Evolutionary conservation across 2,888 invertebrate genomes (phyloP), one percentile per base, ranked within the genome.

Genomic region (Tenthredo amoena): DNA sequence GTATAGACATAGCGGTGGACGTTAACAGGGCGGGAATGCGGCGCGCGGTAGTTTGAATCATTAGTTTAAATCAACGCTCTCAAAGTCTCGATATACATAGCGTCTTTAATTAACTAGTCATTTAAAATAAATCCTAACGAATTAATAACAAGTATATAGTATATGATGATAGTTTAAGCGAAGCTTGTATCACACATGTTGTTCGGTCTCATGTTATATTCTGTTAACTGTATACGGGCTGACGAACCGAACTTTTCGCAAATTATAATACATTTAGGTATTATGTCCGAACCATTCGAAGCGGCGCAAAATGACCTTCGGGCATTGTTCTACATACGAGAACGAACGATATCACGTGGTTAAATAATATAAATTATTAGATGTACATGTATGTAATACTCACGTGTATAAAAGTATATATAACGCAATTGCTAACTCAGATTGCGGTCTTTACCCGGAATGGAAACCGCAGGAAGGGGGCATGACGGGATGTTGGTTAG

Each of bases 381-480:
- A 58, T 40, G n/a, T 58, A 81, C 10, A 18, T 40, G 18, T 37
- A 21, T 40, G 40, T 40, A 40, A 72, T 72, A 72, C 72, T 10
- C 40, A 40, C 26, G 34, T 58, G 55, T 50, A 31, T 15, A 34
- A 9, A n/a, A 47, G n/a, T 40, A 72, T 34, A 34, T 40, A n/a
- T 40, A 62, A 50, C 34, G 62, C 58, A 40, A 81, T 62, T n/a
- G 34, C 81, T 40, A 81, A 81, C 81, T 62, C 40, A 81, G 81
- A 58, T 81, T 81, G 81, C 81, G 81, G 81, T 81, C 81, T 81
- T 81, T 81, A 34, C 62, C 81, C 62, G 62, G 81, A 40, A 81
- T 62, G 37, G 37, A 62, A 81, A 81, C 81, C 81, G 81, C 81
- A 81, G 81, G 81, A 81, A 81, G 81, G 81, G 81, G 81, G 62